A percentile compares a stretch with the other conserved stretches of the same genome.
Conservation (phyloP, 2,113 vertebrate genomes). For the Syngnathoides biaculeatus region DNA sequence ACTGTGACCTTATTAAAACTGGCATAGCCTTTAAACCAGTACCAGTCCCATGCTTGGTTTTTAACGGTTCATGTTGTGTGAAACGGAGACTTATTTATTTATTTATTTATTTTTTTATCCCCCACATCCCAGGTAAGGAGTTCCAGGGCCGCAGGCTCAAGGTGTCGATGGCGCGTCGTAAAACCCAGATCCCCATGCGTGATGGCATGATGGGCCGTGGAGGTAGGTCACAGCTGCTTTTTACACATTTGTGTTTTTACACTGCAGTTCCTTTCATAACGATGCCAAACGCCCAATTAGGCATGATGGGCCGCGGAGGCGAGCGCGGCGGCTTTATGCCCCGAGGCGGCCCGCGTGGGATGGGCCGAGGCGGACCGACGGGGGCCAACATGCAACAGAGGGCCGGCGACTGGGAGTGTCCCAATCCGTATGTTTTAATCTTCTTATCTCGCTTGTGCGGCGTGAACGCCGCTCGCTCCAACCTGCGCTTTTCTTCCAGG, state of each 20-base stretch:
- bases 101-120: too few species aligned
- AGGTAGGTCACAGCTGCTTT: constrained; percentile 67
- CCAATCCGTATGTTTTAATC: constrained; percentile 84
- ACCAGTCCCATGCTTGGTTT: too few species aligned
- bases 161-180: constrained; percentile 85
- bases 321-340: constrained; percentile 84
- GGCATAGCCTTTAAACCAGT: too few species aligned
- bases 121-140: constrained; percentile 78
- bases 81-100: neutral
- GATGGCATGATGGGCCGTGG: constrained; percentile 87
- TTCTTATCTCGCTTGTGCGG: neutral
- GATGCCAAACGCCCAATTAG: constrained; percentile 16
- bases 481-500: constrained; percentile 56
- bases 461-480: too few species aligned
- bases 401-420: constrained; percentile 97
- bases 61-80: neutral
- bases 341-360: constrained; percentile 80
- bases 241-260: neutral
- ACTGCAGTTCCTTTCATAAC: neutral
- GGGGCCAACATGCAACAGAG: constrained; percentile 93
- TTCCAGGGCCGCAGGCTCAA: constrained; percentile 88
- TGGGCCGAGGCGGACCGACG: constrained; percentile 80
- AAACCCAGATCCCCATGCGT: constrained; percentile 82
- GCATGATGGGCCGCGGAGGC: constrained; percentile 76
- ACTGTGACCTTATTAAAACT: too few species aligned